phyloP scores from a whole-genome alignment of 1,140 invertebrate genomes.

The Lepidurus arcticus region DNA sequence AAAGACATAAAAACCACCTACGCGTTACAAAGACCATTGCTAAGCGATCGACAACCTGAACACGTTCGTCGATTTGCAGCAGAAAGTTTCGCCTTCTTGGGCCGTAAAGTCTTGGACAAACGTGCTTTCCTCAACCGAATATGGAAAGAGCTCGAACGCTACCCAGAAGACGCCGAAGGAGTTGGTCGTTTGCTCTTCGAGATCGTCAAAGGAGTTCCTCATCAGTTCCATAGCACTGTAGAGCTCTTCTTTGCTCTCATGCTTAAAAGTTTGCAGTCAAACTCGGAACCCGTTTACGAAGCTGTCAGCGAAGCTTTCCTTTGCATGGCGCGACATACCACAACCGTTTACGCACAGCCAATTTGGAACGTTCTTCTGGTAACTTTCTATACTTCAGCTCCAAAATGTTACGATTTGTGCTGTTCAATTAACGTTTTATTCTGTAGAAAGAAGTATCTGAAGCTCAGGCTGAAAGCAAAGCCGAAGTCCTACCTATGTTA shows the following conservation, averaged over 20 bases:
- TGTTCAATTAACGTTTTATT: neutral
- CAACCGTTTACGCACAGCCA: conserved; percentile 35
- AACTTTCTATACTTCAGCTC: conserved; percentile 38
- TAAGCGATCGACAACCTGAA: conserved; percentile 61
- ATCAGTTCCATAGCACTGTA: conserved; percentile 74
- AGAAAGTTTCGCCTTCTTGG: conserved; percentile 87
- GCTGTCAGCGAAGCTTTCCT: conserved; percentile 26
- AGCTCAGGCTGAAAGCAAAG: neutral
- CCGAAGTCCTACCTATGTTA: neutral
- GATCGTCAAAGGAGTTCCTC: conserved; percentile 68
- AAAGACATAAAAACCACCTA: conserved; percentile 70
- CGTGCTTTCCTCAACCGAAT: conserved; percentile 65
- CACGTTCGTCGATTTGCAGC: conserved; percentile 90
- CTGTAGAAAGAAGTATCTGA: neutral
- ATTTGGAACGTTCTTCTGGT: conserved; percentile 42
- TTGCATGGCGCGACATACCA: conserved; percentile 34
- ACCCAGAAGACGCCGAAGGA: conserved; percentile 63
- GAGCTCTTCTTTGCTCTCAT: conserved; percentile 58
- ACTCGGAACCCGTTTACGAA: neutral
- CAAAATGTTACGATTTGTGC: neutral
- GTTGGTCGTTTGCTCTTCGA: conserved; percentile 79
- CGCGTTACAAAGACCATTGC: conserved; percentile 63
- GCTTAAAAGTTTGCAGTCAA: conserved; percentile 50
- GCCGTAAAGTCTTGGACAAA: conserved; percentile 77
- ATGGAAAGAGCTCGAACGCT: conserved; percentile 58